Conservation (phyloP, 2,888 invertebrate genomes). For the Lacanobia wlatinum region DNA sequence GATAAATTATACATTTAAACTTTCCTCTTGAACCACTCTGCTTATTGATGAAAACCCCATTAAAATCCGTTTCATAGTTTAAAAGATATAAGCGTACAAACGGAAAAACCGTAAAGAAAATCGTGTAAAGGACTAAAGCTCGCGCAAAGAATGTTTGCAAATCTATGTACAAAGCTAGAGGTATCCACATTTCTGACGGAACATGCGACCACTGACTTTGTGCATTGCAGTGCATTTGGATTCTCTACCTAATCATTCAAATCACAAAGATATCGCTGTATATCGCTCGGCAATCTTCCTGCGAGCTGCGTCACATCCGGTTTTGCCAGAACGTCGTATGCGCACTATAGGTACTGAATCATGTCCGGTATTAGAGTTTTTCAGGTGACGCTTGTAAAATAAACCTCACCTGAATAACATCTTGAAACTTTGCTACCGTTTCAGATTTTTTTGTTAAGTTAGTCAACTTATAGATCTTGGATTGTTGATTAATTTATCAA, state of each 20-base stretch:
- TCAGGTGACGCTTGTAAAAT: background rate
- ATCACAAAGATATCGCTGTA: slow-evolving; percentile 12
- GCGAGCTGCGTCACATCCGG: slow-evolving; percentile 16
- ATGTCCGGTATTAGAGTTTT: slow-evolving; percentile 6
- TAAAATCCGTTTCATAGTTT: too few relatives aligned
- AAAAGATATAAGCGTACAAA: too few relatives aligned
- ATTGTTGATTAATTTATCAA: background rate
- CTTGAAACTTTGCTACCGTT: background rate
- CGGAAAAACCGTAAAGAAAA: background rate
- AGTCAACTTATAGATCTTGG: background rate
- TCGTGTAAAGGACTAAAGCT: background rate
- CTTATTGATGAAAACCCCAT: too few relatives aligned
- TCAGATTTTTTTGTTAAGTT: background rate
- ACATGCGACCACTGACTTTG: background rate
- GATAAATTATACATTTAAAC: too few relatives aligned
- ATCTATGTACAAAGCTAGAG: background rate
- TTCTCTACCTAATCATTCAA: slow-evolving; percentile 11
- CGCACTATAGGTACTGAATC: slow-evolving; percentile 1
- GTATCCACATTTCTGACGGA: background rate
- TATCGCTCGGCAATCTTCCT: background rate
- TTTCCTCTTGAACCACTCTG: too few relatives aligned
- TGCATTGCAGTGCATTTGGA: background rate
- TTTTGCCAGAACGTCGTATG: background rate
- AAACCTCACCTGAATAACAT: background rate
- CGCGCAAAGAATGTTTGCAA: background rate